A percentile compares a stretch with the other conserved stretches of the same genome.
Conservation (phyloP, 2,888 invertebrate genomes). For the Nebria salina region DNA sequence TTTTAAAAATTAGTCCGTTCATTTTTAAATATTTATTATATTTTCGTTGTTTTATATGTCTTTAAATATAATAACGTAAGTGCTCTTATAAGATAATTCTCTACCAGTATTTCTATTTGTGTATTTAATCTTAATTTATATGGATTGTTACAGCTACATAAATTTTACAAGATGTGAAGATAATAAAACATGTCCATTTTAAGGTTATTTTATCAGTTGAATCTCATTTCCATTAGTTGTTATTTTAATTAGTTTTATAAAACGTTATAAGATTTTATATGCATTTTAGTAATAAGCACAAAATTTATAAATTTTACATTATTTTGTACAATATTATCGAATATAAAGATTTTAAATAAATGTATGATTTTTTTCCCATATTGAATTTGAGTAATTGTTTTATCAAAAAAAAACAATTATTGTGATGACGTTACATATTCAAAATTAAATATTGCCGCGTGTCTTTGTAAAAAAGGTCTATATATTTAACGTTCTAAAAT, state of each 20-base stretch:
- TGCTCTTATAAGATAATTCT: background rate
- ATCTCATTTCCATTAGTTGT: background rate
- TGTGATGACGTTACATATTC: no score
- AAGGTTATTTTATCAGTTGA: background rate
- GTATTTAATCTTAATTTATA: background rate
- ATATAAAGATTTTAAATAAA: background rate
- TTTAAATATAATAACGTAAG: background rate
- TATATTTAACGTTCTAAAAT: no score
- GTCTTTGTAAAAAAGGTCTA: no score
- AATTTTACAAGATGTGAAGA: slow-evolving; percentile 1
- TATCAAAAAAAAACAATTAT: no score
- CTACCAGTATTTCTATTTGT: background rate
- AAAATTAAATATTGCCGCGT: no score
- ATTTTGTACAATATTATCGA: background rate
- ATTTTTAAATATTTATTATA: background rate
- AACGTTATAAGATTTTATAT: background rate
- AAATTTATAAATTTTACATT: background rate
- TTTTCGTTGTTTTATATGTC: background rate
- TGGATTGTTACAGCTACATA: slow-evolving; percentile 16
- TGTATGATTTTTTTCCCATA: background rate
- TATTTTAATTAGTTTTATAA: background rate
- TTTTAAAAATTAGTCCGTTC: background rate
- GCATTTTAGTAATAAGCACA: background rate
- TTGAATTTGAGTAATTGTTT: no score
- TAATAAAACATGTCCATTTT: background rate